These are phyloP conservation scores for Microtus richardsoni DNA, from an alignment of 2,113 vertebrate species.

Conservation along the genomic window DNA sequence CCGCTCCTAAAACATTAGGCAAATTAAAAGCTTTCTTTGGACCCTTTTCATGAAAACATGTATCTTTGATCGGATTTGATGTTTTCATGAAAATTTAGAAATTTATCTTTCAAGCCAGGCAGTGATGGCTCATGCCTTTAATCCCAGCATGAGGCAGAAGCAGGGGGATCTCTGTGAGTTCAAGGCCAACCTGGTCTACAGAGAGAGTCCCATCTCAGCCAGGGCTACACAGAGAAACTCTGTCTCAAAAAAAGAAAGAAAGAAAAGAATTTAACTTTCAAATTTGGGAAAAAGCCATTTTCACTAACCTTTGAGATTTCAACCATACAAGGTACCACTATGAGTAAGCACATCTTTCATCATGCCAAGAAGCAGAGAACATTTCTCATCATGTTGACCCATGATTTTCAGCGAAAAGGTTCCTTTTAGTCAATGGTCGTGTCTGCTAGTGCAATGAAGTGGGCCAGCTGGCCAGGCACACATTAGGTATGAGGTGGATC, in stretches of 20 bases:
- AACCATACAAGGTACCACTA: conserved; percentile 55
- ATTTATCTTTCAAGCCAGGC: conserved; percentile 53
- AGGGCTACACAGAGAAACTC: not conserved
- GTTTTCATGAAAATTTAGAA: conserved; percentile 64
- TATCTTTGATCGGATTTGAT: conserved; percentile 66
- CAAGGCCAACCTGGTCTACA: not conserved
- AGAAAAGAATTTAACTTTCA: conserved; percentile 63
- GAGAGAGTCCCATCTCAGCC: not conserved
- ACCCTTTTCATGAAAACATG: conserved; percentile 3
- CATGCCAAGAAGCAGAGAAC: conserved; percentile 52
- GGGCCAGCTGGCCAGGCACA: conserved; percentile 19
- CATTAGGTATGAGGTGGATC: conserved; percentile 12
- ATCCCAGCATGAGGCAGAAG: not conserved
- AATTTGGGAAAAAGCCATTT: conserved; percentile 45
- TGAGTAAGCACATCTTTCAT: conserved; percentile 12
- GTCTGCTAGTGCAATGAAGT: conserved; percentile 26
- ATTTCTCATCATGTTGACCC: conserved; percentile 55
- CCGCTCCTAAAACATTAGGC: conserved; percentile 38
- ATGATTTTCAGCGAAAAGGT: not conserved
- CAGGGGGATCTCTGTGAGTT: not conserved
- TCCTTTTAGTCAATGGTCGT: conserved; percentile 20
- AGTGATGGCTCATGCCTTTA: not conserved
- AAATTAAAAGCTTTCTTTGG: conserved; percentile 63
- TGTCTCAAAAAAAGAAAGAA: not conserved
- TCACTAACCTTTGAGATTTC: conserved; percentile 67